A percentile compares a stretch with the other conserved stretches of the same genome.
Conservation (phyloP, 2,113 vertebrate genomes). For the Recurvirostra avosetta region DNA sequence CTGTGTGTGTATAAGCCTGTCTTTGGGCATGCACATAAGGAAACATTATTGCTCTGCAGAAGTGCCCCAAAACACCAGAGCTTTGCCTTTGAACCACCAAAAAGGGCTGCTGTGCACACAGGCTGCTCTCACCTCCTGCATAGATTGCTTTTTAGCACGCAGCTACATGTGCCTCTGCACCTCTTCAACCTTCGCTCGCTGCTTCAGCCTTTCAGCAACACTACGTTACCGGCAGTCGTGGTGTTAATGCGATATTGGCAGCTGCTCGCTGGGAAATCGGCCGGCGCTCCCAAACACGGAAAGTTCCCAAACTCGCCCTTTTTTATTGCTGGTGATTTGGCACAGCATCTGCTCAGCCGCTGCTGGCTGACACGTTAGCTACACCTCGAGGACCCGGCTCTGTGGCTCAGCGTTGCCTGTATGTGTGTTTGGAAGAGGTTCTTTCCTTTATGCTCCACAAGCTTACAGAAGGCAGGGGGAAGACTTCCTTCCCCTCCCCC, state of each 20-base stretch:
- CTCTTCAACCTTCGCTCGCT: fast-evolving
- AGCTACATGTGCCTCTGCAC: fast-evolving
- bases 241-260: not conserved
- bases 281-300: not conserved
- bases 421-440: not conserved
- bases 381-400: not conserved
- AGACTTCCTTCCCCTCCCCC: not conserved
- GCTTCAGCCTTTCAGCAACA: not conserved
- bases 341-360: not conserved
- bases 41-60: not conserved
- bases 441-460: not conserved
- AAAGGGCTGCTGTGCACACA: not conserved
- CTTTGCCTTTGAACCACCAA: not conserved
- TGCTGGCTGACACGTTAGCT: not conserved
- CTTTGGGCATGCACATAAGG: not conserved
- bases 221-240: fast-evolving
- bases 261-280: not conserved
- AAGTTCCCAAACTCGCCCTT: not conserved
- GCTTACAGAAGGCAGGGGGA: not conserved
- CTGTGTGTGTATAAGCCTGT: not conserved
- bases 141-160: fast-evolving
- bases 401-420: not conserved
- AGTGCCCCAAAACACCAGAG: not conserved
- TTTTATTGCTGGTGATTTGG: not conserved
- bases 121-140: not conserved